A percentile compares a stretch with the other conserved stretches of the same genome.
phyloP scores from a whole-genome alignment of 2,888 invertebrate genomes.

The Caenorhabditis panamensis region DNA sequence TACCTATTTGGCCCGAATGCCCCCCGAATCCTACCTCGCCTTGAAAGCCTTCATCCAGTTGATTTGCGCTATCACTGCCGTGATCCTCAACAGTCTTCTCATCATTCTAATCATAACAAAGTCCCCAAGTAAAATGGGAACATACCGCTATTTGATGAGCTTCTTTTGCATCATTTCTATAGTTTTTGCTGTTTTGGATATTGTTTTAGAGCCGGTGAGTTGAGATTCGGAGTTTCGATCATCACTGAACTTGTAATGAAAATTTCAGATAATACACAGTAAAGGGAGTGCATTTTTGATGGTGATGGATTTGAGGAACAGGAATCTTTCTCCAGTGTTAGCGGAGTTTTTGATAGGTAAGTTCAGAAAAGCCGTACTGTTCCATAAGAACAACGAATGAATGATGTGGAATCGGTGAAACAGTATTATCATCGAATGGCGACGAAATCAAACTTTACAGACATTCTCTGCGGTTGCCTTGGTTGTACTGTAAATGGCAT shows the following conservation, averaged over 20 bases:
- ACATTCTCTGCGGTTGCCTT: constrained; percentile 22
- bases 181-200: constrained; percentile 26
- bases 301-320: constrained; percentile 8
- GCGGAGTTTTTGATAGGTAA: neutral
- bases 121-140: constrained; percentile 46
- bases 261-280: constrained; percentile 24
- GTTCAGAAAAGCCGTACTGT: too few relatives aligned
- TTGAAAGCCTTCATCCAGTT: constrained; percentile 8
- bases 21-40: neutral
- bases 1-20: neutral
- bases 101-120: constrained; percentile 36
- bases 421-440: too few relatives aligned
- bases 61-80: neutral
- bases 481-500: constrained; percentile 13
- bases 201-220: constrained; percentile 28
- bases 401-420: too few relatives aligned
- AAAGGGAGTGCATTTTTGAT: constrained; percentile 27
- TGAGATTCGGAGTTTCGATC: neutral
- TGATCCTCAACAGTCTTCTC: constrained; percentile 21
- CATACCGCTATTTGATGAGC: constrained; percentile 38
- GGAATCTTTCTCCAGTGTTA: neutral
- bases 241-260: neutral
- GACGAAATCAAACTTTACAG: too few relatives aligned
- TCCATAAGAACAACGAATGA: too few relatives aligned
- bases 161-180: constrained; percentile 37